Percentiles rank a stretch among this genome's conserved stretches.
These are phyloP conservation scores for Corydoras maculifer DNA, from an alignment of 2,113 vertebrate species.

Conservation along the genomic window DNA sequence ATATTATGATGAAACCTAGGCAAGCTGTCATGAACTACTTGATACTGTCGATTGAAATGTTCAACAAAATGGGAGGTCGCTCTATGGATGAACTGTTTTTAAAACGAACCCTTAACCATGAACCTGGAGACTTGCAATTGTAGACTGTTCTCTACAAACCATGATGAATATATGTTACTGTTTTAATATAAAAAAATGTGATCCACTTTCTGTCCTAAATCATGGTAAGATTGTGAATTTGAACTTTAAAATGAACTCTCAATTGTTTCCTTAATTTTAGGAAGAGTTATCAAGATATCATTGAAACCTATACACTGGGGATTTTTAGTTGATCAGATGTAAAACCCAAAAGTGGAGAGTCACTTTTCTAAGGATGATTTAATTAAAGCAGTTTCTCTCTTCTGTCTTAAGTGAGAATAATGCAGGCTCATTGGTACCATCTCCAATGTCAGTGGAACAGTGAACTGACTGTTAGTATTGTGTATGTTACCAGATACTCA, in stretches of 20 bases:
- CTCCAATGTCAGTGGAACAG: neutral
- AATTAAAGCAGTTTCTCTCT: too few species aligned
- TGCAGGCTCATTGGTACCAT: neutral
- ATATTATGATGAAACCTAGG: too few species aligned
- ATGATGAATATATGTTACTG: conserved; percentile 2
- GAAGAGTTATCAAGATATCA: conserved; percentile 17
- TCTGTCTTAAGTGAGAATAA: too few species aligned
- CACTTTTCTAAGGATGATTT: too few species aligned
- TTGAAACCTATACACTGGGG: neutral
- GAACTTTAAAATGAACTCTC: neutral
- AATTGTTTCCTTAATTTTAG: neutral
- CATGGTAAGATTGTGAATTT: conserved; percentile 2
- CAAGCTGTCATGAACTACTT: too few species aligned
- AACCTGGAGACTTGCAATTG: too few species aligned
- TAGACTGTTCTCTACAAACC: neutral
- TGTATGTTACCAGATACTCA: conserved; percentile 59
- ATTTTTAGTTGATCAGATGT: too few species aligned
- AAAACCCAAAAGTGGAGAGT: too few species aligned
- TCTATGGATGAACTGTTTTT: too few species aligned
- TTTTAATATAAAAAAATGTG: conserved; percentile 28
- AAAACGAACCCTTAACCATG: too few species aligned
- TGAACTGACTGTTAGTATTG: conserved; percentile 25
- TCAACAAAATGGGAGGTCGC: too few species aligned
- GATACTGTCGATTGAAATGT: too few species aligned
- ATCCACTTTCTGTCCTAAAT: conserved; percentile 9